Evolutionary conservation across 2,113 vertebrate species (phyloP).

Genomic region (Furnarius figulus): DNA sequence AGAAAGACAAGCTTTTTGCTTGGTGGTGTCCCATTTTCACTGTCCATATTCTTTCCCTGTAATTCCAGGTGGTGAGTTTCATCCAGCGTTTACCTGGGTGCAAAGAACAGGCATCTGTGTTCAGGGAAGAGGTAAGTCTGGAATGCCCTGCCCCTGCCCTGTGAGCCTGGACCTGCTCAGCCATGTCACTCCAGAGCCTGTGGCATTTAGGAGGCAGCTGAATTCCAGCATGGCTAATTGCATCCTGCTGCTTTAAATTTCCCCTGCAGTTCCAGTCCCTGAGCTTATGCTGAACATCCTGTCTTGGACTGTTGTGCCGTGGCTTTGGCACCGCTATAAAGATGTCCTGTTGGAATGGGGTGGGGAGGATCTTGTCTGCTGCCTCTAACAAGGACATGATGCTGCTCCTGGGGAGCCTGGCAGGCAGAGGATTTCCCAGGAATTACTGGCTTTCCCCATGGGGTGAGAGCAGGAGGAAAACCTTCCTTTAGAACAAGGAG

Average conservation of each 20-base stretch:
- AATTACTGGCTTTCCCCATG: background rate
- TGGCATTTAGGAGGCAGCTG: slow-evolving; percentile 24
- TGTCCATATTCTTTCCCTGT: background rate
- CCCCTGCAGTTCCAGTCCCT: background rate
- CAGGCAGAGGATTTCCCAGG: background rate
- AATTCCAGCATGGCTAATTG: background rate
- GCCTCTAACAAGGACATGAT: background rate
- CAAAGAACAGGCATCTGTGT: slow-evolving; percentile 85
- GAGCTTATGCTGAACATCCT: slow-evolving; percentile 27
- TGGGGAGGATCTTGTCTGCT: background rate
- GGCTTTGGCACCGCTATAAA: background rate
- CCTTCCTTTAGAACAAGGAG: background rate
- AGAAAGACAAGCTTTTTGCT: background rate
- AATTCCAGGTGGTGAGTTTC: slow-evolving; percentile 82
- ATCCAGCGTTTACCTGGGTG: slow-evolving; percentile 88
- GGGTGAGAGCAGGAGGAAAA: background rate
- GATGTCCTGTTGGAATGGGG: slow-evolving; percentile 9
- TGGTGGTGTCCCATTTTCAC: background rate
- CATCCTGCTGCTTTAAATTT: slow-evolving; percentile 22
- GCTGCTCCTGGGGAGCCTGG: background rate
- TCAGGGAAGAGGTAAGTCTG: slow-evolving; percentile 86
- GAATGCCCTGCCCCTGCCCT: background rate
- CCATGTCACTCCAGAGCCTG: background rate
- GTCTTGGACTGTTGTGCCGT: background rate
- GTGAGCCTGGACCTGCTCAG: background rate